These are phyloP conservation scores for Montipora cactus DNA, from an alignment of 64 coral and sea anemone genomes.

Conservation along the genomic window DNA sequence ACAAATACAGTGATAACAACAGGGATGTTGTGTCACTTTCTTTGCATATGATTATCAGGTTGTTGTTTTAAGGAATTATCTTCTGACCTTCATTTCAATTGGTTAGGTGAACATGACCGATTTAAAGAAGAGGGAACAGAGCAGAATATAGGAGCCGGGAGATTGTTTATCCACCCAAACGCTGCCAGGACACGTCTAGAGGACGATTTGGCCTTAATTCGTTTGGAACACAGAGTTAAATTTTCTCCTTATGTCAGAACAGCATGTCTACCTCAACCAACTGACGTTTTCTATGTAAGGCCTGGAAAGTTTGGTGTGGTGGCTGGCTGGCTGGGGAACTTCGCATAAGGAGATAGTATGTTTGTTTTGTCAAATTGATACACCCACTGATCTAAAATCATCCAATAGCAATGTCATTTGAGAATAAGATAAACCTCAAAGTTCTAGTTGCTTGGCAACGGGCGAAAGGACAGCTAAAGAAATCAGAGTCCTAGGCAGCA, in stretches of 20 bases:
- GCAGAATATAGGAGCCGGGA: constrained; percentile 70
- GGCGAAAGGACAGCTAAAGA: no score
- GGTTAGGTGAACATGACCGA: constrained; percentile 81
- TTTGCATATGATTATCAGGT: no score
- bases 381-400: no score
- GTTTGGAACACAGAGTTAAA: constrained; percentile 71
- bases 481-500: no score
- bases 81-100: background rate
- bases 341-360: constrained; percentile 46
- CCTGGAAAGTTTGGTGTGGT: constrained; percentile 61
- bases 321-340: constrained; percentile 92
- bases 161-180: constrained; percentile 59
- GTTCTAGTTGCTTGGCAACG: no score
- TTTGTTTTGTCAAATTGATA: background rate
- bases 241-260: constrained; percentile 85
- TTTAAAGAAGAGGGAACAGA: constrained; percentile 82
- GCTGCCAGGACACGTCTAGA: constrained; percentile 38
- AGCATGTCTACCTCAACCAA: constrained; percentile 67
- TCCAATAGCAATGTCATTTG: no score
- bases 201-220: constrained; percentile 81
- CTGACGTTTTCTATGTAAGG: constrained; percentile 71
- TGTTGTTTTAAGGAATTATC: background rate
- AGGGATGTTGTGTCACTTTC: no score
- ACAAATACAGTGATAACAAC: no score
- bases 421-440: no score